phyloP scores from a whole-genome alignment of 2,797 vertebrate species.

The Carcharodon carcharias region DNA sequence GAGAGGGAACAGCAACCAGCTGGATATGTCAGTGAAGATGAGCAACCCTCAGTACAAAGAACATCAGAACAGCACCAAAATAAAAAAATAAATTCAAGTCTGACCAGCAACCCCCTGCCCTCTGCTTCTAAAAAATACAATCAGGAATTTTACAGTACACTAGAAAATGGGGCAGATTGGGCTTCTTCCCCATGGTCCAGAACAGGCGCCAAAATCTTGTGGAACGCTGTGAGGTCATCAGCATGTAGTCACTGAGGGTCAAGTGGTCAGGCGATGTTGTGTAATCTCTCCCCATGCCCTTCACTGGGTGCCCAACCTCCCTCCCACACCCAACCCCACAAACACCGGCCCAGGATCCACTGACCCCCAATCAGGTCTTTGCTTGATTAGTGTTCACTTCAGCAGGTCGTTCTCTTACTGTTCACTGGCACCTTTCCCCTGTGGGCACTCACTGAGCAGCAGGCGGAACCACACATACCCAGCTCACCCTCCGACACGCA shows the following conservation, averaged over 20 bases:
- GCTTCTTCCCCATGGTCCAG: not conserved
- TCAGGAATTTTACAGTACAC: not conserved
- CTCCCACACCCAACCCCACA: not conserved
- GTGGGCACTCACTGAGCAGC: not conserved
- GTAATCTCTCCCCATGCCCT: not conserved
- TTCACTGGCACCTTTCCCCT: not conserved
- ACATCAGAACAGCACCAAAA: constrained; percentile 11
- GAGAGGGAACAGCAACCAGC: not conserved
- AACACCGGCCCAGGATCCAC: not conserved
- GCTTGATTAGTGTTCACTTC: not conserved
- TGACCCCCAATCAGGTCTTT: too few species aligned
- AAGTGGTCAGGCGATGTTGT: not conserved
- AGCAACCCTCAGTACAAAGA: not conserved
- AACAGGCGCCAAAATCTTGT: not conserved
- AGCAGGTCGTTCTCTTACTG: fast-evolving
- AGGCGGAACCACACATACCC: not conserved
- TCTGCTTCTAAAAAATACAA: not conserved
- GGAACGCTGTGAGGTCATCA: not conserved
- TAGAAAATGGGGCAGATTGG: not conserved
- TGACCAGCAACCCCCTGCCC: not conserved
- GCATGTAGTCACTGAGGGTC: not conserved
- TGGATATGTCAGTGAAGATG: not conserved
- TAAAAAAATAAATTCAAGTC: not conserved
- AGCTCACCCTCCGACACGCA: not conserved
- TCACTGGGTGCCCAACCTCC: too few species aligned